These are phyloP conservation scores for Alloplasta piceator DNA, from an alignment of 2,888 invertebrate species.

Conservation along the genomic window DNA sequence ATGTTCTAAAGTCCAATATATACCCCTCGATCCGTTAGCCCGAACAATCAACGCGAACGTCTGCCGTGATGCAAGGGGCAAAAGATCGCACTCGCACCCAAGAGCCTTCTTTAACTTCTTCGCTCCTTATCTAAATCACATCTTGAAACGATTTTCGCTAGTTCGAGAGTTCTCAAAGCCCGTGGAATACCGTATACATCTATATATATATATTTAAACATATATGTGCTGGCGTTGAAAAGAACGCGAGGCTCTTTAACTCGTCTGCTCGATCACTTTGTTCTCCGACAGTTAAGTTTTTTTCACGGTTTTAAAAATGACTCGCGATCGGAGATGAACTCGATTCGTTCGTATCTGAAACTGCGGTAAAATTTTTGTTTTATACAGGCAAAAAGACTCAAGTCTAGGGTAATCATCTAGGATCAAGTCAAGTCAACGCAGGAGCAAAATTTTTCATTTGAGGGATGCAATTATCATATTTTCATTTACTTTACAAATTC, in stretches of 20 bases:
- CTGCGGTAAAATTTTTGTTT: too few relatives aligned
- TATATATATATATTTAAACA: too few relatives aligned
- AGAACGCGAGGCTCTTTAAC: slow-evolving; percentile 39
- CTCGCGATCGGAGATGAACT: too few relatives aligned
- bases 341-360: too few relatives aligned
- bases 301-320: not conserved
- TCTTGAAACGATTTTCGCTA: slow-evolving; percentile 58
- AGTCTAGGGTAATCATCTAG: too few relatives aligned
- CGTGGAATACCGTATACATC: too few relatives aligned
- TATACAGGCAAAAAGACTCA: too few relatives aligned
- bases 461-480: too few relatives aligned
- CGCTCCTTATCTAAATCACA: slow-evolving; percentile 66
- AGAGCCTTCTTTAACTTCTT: slow-evolving; percentile 45
- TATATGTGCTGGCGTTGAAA: too few relatives aligned
- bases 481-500: too few relatives aligned
- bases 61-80: slow-evolving; percentile 20
- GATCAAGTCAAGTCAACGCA: too few relatives aligned
- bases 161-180: slow-evolving; percentile 30
- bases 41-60: slow-evolving; percentile 52
- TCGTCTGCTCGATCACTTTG: slow-evolving; percentile 19
- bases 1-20: not conserved
- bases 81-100: slow-evolving; percentile 54
- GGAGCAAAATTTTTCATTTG: too few relatives aligned
- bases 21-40: slow-evolving; percentile 45
- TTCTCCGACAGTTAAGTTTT: not conserved